Evolutionary conservation across 2,113 vertebrate genomes (phyloP).

Genomic region (Caloenas nicobarica): DNA sequence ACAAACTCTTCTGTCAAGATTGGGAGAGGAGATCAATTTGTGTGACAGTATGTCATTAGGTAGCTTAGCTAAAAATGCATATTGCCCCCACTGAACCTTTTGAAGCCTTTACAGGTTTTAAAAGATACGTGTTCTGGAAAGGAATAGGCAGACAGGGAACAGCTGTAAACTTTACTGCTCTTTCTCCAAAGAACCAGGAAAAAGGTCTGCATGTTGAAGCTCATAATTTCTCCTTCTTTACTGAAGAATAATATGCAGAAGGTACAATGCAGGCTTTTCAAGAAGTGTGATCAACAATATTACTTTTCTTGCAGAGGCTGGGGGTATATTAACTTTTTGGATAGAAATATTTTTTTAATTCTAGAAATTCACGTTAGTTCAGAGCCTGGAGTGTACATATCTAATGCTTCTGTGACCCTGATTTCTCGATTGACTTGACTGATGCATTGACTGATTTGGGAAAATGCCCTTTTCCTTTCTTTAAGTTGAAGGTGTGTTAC

Average conservation of each 20-base stretch:
- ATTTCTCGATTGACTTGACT: background rate
- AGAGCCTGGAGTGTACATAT: background rate
- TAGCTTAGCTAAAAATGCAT: background rate
- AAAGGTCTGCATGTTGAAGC: background rate
- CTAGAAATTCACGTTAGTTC: background rate
- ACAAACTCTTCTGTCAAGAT: background rate
- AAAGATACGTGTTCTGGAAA: background rate
- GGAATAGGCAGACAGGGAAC: background rate
- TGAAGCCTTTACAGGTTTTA: background rate
- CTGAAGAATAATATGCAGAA: background rate
- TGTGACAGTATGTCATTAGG: background rate
- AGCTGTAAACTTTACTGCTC: background rate
- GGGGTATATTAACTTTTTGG: background rate
- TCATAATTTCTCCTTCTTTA: background rate
- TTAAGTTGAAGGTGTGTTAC: background rate
- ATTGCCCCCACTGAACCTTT: background rate
- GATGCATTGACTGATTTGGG: background rate
- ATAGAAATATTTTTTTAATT: background rate
- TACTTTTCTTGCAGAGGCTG: background rate
- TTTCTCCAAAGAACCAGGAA: background rate
- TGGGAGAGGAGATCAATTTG: background rate
- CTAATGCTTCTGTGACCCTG: background rate
- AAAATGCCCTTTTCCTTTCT: constrained; percentile 3
- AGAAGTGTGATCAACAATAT: background rate
- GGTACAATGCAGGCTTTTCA: background rate